Conservation (phyloP, 1,140 invertebrate species). For the Helicorthomorpha holstii region DNA sequence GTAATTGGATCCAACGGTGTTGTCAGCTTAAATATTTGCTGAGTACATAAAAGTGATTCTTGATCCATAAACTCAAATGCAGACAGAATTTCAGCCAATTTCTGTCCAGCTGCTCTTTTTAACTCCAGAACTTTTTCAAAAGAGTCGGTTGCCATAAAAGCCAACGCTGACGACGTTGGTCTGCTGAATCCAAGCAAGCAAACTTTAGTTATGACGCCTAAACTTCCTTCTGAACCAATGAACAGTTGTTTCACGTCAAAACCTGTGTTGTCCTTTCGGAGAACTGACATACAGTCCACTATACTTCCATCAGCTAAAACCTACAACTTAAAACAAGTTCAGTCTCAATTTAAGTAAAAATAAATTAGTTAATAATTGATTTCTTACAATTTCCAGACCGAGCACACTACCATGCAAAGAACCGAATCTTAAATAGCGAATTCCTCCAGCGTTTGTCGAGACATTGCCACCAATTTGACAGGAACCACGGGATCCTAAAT, state of each 20-base stretch:
- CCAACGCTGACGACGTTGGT: conserved; percentile 60
- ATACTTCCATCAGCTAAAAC: conserved; percentile 78
- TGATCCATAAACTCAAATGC: conserved; percentile 85
- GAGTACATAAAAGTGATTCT: conserved; percentile 40
- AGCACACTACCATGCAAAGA: conserved; percentile 82
- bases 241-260: conserved; percentile 94
- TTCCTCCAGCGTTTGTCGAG: conserved; percentile 89
- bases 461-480: conserved; percentile 96
- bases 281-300: conserved; percentile 60
- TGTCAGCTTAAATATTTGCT: conserved; percentile 40
- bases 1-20: conserved; percentile 31
- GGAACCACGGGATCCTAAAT: conserved; percentile 89
- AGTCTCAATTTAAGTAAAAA: not conserved
- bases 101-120: conserved; percentile 47
- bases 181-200: conserved; percentile 70
- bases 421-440: conserved; percentile 85
- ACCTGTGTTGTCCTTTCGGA: conserved; percentile 95
- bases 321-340: conserved; percentile 25
- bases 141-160: conserved; percentile 57
- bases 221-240: conserved; percentile 91
- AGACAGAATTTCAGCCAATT: conserved; percentile 74
- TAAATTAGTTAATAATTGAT: conserved; percentile 2
- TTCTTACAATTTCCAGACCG: conserved; percentile 75
- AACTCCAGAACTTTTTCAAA: conserved; percentile 61
- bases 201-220: conserved; percentile 86